Evolutionary conservation across 1,140 invertebrate genomes (phyloP).

Genomic region (Drosophila pseudoananassae): DNA sequence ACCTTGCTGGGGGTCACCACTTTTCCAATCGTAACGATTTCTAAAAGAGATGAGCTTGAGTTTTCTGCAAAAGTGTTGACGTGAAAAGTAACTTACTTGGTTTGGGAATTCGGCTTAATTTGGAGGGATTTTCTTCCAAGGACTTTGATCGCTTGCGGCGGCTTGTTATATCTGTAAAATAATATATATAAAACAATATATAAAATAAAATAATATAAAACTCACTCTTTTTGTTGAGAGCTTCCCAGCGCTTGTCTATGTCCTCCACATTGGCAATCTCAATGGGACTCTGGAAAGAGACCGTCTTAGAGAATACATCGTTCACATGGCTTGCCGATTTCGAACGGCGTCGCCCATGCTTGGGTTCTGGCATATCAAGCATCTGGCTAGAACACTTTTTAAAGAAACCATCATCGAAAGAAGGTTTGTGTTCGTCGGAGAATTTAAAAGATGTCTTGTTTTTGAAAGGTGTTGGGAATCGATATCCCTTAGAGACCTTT

Average conservation of each 20-base stretch:
- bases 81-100: slow-evolving; percentile 43
- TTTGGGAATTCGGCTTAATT: slow-evolving; percentile 41
- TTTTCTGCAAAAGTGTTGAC: background rate
- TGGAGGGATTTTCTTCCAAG: slow-evolving; percentile 36
- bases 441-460: slow-evolving; percentile 19
- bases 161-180: slow-evolving; percentile 57
- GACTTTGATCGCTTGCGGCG: slow-evolving; percentile 70
- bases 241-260: slow-evolving; percentile 50
- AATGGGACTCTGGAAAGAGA: slow-evolving; percentile 63
- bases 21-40: background rate
- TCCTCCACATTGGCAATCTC: slow-evolving; percentile 40
- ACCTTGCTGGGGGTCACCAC: slow-evolving; percentile 37
- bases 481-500: slow-evolving; percentile 16
- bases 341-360: slow-evolving; percentile 40
- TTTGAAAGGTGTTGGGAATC: slow-evolving; percentile 54
- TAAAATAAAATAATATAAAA: too few species aligned
- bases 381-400: background rate
- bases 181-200: too few species aligned
- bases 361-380: background rate
- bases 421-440: background rate
- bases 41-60: slow-evolving; percentile 8
- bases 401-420: background rate
- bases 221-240: slow-evolving; percentile 37
- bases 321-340: slow-evolving; percentile 41
- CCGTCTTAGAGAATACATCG: slow-evolving; percentile 28